Evolutionary conservation across 2,888 invertebrate genomes (phyloP).

Genomic region (Diarsia rubi): DNA sequence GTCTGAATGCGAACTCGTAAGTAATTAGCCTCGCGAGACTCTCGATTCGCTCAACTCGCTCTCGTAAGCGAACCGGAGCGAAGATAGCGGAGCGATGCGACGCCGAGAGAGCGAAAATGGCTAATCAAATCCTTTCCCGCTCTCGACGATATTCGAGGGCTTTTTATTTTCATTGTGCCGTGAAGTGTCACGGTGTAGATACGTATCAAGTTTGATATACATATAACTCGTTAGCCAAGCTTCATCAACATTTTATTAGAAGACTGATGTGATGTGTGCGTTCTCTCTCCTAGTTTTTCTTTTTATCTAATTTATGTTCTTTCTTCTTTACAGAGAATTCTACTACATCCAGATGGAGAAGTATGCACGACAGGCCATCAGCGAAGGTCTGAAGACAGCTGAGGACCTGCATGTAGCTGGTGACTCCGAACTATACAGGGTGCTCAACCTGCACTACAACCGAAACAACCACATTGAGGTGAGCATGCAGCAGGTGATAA

Average conservation of each 20-base stretch:
- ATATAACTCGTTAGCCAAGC: slow-evolving; percentile 49
- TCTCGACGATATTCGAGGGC: slow-evolving; percentile 85
- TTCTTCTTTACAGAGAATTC: slow-evolving; percentile 96
- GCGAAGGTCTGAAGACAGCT: slow-evolving; percentile 97
- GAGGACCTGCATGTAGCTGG: slow-evolving; percentile 98
- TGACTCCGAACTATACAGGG: slow-evolving; percentile 99
- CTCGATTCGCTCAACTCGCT: slow-evolving; percentile 85
- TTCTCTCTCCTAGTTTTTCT: slow-evolving; percentile 13
- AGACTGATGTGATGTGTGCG: slow-evolving; percentile 23
- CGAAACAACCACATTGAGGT: slow-evolving; percentile 99
- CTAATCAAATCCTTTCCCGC: slow-evolving; percentile 90
- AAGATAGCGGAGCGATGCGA: slow-evolving; percentile 87
- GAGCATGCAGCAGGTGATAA: slow-evolving; percentile 78
- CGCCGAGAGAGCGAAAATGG: slow-evolving; percentile 88
- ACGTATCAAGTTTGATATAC: slow-evolving; percentile 67
- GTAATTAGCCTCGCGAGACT: slow-evolving; percentile 90
- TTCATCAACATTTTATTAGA: slow-evolving; percentile 56
- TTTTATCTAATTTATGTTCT: slow-evolving; percentile 44
- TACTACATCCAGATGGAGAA: slow-evolving; percentile 99
- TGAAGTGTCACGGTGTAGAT: slow-evolving; percentile 85
- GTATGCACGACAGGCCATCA: slow-evolving; percentile 99
- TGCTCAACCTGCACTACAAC: slow-evolving; percentile 99
- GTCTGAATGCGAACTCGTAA: slow-evolving; percentile 89
- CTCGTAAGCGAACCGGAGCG: slow-evolving; percentile 88
- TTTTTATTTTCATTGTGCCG: slow-evolving; percentile 89